Percentiles rank a stretch among this genome's conserved stretches.
Conservation (phyloP, 2,888 invertebrate species). For the Carabus problematicus region DNA sequence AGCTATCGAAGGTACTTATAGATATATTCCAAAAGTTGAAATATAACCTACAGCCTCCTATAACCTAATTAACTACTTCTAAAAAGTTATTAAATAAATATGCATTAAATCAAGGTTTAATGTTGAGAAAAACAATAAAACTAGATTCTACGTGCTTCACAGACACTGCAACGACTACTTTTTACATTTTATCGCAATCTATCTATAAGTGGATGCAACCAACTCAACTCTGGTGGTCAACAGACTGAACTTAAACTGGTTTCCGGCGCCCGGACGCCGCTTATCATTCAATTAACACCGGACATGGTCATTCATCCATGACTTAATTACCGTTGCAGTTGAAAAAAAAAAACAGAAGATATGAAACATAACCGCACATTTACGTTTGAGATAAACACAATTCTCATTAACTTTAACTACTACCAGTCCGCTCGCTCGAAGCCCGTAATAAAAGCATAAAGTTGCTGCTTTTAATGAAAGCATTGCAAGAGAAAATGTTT, state of each 20-base stretch:
- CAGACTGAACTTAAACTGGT: conserved; percentile 6
- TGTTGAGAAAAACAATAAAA: no score
- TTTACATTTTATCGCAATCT: no score
- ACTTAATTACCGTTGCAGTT: conserved; percentile 22
- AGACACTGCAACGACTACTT: no score
- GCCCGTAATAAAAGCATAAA: no score
- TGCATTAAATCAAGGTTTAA: no score
- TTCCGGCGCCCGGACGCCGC: conserved; percentile 25
- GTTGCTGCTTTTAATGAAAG: no score
- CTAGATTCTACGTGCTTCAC: no score
- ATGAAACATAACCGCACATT: neutral
- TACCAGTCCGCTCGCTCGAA: no score
- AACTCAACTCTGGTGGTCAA: neutral
- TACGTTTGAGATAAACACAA: neutral
- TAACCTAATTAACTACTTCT: no score
- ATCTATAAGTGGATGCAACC: conserved; percentile 1
- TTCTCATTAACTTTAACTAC: conserved; percentile 1
- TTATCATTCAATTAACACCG: conserved; percentile 38
- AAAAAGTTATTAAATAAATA: no score
- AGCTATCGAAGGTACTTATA: conserved; percentile 54
- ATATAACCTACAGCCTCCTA: no score
- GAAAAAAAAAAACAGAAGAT: conserved; percentile 1
- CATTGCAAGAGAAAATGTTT: no score
- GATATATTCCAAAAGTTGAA: neutral
- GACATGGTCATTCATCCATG: conserved; percentile 31